phyloP scores from a whole-genome alignment of 1,140 invertebrate species.

The Cydia fagiglandana region DNA sequence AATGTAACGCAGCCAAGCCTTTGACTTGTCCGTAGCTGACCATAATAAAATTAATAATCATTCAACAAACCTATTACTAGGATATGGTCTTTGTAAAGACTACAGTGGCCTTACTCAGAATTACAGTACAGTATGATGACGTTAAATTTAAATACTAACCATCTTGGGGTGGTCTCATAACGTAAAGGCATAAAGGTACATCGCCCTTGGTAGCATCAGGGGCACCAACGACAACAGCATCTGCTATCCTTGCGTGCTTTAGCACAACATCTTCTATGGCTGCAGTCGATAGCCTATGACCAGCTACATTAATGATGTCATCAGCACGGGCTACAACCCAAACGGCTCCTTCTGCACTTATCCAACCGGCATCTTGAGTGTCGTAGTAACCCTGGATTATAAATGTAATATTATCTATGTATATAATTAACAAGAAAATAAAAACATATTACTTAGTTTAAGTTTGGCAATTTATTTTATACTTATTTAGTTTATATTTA shows the following conservation, averaged over 20 bases:
- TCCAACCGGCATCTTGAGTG: constrained; percentile 95
- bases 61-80: too few relatives aligned
- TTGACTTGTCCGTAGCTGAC: too few relatives aligned
- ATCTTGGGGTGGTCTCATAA: constrained; percentile 82
- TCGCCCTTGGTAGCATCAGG: constrained; percentile 94
- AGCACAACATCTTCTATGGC: constrained; percentile 94
- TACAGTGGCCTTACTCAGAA: background rate
- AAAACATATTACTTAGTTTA: too few relatives aligned
- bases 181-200: constrained; percentile 92
- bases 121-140: background rate
- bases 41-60: too few relatives aligned
- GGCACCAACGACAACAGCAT: constrained; percentile 93
- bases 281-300: constrained; percentile 92
- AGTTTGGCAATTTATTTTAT: too few relatives aligned
- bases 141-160: constrained; percentile 44
- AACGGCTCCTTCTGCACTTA: constrained; percentile 90
- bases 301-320: constrained; percentile 98
- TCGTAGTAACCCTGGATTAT: constrained; percentile 92
- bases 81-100: too few relatives aligned
- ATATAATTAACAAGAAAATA: too few relatives aligned
- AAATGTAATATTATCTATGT: background rate
- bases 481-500: too few relatives aligned
- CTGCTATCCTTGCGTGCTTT: constrained; percentile 88
- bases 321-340: constrained; percentile 94
- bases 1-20: too few relatives aligned